Conservation (phyloP, 2,888 invertebrate genomes). For the Terebella lapidaria region DNA sequence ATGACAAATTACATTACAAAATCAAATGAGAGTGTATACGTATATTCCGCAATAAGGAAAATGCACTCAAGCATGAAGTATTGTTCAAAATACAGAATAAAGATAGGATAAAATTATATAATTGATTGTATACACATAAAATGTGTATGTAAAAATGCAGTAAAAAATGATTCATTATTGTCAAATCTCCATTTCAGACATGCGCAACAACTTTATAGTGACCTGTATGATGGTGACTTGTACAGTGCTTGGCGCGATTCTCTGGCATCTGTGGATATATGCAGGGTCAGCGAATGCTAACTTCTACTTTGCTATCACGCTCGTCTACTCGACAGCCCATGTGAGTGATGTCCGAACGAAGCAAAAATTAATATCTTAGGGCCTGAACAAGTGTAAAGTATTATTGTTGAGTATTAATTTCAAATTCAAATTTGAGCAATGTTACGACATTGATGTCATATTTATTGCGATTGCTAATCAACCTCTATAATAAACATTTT, state of each 20-base stretch:
- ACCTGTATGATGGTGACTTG: constrained; percentile 85
- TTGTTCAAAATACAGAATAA: background rate
- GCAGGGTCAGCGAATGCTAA: constrained; percentile 98
- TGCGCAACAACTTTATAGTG: constrained; percentile 91
- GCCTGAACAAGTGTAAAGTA: background rate
- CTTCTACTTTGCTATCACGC: constrained; percentile 96
- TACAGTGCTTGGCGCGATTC: constrained; percentile 84
- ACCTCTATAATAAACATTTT: no score
- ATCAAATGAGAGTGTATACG: no score
- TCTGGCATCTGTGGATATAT: constrained; percentile 98
- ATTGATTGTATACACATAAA: background rate
- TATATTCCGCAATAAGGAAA: no score
- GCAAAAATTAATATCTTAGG: background rate
- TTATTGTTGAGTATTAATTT: background rate
- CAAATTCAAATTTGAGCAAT: no score
- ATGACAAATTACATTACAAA: no score
- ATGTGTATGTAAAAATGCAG: background rate
- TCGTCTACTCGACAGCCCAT: constrained; percentile 61
- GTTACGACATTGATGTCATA: no score
- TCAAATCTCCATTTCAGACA: constrained; percentile 65
- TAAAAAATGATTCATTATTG: no score
- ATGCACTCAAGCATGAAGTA: no score
- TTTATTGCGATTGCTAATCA: no score
- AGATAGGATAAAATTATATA: background rate
- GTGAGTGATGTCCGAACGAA: no score